Percentiles rank a stretch among this genome's conserved stretches.
Conservation (phyloP, 2,797 vertebrate species). For the Peromyscus melanophrys region DNA sequence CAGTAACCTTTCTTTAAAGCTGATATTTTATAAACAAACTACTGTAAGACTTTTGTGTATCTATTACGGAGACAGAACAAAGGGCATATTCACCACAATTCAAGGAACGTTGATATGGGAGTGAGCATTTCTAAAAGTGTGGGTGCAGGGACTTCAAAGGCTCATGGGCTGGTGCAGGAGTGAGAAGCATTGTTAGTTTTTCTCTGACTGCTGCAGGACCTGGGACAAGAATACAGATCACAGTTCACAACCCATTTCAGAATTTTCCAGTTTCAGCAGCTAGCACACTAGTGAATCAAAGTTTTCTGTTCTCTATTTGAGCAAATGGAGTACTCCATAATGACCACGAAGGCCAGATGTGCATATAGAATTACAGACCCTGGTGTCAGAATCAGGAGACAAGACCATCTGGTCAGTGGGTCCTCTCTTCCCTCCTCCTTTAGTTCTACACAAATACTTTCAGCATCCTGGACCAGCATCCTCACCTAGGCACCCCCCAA, state of each 20-base stretch:
- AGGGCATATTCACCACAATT: neutral
- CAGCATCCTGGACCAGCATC: too few relatives aligned
- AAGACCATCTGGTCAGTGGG: fast-evolving
- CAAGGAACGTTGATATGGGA: neutral
- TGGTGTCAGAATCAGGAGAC: neutral
- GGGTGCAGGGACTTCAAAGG: too few relatives aligned
- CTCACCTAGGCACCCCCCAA: too few relatives aligned
- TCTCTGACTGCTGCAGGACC: neutral
- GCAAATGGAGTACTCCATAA: neutral
- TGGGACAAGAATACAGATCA: neutral
- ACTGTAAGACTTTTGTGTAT: neutral
- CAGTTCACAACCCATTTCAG: neutral
- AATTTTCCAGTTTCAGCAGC: neutral
- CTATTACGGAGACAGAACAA: neutral
- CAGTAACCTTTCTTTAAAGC: neutral
- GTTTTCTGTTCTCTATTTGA: neutral
- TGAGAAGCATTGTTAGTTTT: neutral
- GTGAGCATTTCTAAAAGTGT: neutral
- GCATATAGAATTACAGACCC: neutral
- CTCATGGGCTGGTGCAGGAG: neutral
- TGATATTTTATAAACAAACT: neutral
- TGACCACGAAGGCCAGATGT: neutral
- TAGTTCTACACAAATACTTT: neutral
- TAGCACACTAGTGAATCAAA: neutral
- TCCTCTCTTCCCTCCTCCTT: fast-evolving